These are phyloP conservation scores for Sapajus apella DNA, from an alignment of 2,113 vertebrate genomes.

Conservation along the genomic window DNA sequence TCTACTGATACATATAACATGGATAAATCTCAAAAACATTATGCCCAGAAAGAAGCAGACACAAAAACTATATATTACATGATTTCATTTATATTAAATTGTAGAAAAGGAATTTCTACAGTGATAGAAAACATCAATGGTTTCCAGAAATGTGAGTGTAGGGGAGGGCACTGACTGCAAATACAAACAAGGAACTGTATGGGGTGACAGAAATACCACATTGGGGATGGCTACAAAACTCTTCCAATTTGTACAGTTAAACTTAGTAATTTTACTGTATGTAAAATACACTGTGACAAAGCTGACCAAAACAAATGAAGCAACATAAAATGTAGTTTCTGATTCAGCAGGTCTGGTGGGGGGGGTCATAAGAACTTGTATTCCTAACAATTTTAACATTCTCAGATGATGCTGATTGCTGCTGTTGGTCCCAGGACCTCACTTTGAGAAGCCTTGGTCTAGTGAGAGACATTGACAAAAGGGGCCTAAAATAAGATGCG, in stretches of 20 bases:
- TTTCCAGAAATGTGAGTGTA: background rate
- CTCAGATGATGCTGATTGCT: background rate
- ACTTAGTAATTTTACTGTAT: background rate
- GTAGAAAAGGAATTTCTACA: conserved; percentile 5
- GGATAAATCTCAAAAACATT: background rate
- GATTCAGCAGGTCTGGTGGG: background rate
- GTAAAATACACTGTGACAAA: background rate
- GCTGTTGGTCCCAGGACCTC: background rate
- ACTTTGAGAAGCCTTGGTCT: background rate
- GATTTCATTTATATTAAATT: background rate
- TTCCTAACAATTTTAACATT: background rate
- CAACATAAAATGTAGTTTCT: background rate
- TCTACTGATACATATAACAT: background rate
- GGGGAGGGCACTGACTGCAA: background rate
- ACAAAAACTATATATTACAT: background rate
- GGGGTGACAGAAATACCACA: background rate
- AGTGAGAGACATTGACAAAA: background rate
- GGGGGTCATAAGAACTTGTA: background rate
- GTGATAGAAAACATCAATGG: background rate
- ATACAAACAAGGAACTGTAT: background rate
- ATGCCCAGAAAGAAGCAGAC: background rate
- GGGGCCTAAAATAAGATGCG: background rate
- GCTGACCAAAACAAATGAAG: background rate
- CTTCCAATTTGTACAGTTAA: background rate
- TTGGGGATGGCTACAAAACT: background rate